Conservation (phyloP, 2,797 vertebrate species). For the Arremon brunneinucha region DNA sequence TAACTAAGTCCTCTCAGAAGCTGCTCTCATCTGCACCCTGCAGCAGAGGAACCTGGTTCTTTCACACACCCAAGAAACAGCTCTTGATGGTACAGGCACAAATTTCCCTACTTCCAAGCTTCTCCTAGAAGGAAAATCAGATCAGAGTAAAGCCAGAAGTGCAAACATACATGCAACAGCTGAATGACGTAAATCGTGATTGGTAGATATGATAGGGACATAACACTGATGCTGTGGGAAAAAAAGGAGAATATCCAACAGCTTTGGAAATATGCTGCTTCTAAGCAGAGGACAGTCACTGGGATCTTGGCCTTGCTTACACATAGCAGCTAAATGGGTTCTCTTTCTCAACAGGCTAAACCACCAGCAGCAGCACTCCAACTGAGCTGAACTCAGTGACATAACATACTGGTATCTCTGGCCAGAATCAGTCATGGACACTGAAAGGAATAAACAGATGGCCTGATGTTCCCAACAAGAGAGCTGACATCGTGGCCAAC, state of each 20-base stretch:
- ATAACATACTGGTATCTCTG: not conserved
- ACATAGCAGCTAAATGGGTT: not conserved
- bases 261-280: not conserved
- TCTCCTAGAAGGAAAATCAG: not conserved
- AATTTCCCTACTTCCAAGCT: not conserved
- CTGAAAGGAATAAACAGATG: not conserved
- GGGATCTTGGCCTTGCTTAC: not conserved
- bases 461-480: not conserved
- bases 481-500: not conserved
- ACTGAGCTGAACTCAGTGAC: rapidly evolving
- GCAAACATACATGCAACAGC: not conserved
- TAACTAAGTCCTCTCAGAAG: rapidly evolving
- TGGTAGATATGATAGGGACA: rapidly evolving
- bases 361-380: not conserved
- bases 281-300: not conserved
- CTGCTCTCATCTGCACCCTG: not conserved
- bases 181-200: not conserved
- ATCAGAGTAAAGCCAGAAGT: not conserved
- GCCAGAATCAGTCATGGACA: not conserved
- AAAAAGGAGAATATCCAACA: not conserved
- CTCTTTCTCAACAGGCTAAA: not conserved
- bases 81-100: not conserved
- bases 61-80: not conserved
- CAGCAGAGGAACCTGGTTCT: not conserved
- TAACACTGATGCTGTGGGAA: not conserved